Conservation (phyloP, 2,797 vertebrate species). For the Intellagama lesueurii region DNA sequence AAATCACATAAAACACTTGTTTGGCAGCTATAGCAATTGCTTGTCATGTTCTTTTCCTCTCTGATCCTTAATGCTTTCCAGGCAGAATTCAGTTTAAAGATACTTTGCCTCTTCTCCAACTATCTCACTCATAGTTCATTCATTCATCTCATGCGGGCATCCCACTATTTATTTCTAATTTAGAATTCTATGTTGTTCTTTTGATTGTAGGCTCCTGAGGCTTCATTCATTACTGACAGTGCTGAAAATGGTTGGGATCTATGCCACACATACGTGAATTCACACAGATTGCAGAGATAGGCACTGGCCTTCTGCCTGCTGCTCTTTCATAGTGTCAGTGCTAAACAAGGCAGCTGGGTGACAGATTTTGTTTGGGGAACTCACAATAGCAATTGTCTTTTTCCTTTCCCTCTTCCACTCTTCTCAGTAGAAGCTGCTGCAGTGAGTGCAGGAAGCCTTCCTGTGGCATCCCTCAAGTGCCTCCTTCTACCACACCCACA, state of each 20-base stretch:
- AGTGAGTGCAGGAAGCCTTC: too few species aligned
- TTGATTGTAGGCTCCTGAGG: neutral
- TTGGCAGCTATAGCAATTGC: neutral
- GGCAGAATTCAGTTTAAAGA: neutral
- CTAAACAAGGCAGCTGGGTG: too few species aligned
- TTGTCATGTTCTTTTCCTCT: constrained; percentile 5
- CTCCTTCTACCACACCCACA: too few species aligned
- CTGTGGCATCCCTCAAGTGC: too few species aligned
- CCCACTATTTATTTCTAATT: neutral
- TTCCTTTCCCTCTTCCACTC: too few species aligned
- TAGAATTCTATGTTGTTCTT: neutral
- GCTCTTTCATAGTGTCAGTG: too few species aligned
- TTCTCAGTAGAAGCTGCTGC: too few species aligned
- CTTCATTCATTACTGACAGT: neutral
- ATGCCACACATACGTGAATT: neutral
- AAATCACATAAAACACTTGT: constrained; percentile 2
- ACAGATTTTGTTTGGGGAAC: too few species aligned
- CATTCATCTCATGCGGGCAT: neutral
- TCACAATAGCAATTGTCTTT: too few species aligned
- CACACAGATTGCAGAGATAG: neutral
- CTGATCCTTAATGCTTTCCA: constrained; percentile 2
- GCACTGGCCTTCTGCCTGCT: neutral
- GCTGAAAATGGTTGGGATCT: neutral
- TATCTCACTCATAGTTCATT: neutral
- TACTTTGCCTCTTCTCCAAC: neutral